Evolutionary conservation across 2,797 vertebrate genomes (phyloP).

Genomic region (Thalassophryne amazonica): DNA sequence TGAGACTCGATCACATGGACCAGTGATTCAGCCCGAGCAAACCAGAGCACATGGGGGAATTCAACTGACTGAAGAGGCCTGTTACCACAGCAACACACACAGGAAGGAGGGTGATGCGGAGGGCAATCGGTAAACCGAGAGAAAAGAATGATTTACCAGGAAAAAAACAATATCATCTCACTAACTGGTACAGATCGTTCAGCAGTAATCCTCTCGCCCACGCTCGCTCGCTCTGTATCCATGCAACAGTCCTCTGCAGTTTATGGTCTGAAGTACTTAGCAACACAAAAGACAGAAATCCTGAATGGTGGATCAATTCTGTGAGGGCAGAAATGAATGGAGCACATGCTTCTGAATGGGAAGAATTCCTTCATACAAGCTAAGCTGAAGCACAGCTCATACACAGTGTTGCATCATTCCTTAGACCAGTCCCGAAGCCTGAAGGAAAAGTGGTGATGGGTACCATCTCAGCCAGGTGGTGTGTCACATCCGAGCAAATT

Average conservation of each 20-base stretch:
- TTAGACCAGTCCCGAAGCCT: neutral
- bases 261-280: constrained; percentile 48
- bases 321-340: constrained; percentile 51
- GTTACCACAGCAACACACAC: constrained; percentile 70
- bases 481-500: neutral
- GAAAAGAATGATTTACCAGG: constrained; percentile 22
- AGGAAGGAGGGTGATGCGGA: neutral
- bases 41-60: constrained; percentile 54
- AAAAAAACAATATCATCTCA: constrained; percentile 26
- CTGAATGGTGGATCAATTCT: constrained; percentile 53
- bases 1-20: constrained; percentile 45
- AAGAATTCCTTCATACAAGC: constrained; percentile 28
- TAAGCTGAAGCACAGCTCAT: constrained; percentile 11
- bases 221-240: constrained; percentile 46
- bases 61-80: constrained; percentile 61
- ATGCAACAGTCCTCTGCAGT: constrained; percentile 48
- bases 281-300: constrained; percentile 47
- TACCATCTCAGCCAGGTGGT: neutral
- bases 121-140: neutral
- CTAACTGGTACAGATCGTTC: constrained; percentile 3
- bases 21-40: constrained; percentile 62
- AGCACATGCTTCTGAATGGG: constrained; percentile 47
- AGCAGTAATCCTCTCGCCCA: neutral
- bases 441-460: neutral
- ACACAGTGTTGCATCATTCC: constrained; percentile 4